Evolutionary conservation across 1,140 invertebrate species (phyloP), one percentile per base, ranked within the genome.

Genomic region (Venustaconcha ellipsiformis): DNA sequence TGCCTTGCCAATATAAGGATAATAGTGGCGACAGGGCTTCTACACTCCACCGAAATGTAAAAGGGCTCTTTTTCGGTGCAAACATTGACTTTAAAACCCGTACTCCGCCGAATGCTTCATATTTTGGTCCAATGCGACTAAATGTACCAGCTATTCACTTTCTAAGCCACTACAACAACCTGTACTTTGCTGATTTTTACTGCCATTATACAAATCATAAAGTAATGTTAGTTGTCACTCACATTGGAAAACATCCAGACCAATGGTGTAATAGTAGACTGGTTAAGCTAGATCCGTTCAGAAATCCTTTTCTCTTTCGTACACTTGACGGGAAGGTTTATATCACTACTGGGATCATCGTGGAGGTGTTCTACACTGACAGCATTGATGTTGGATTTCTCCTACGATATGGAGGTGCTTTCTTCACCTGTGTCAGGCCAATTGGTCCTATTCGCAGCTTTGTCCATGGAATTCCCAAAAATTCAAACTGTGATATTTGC

Each of bases 121-220:
- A 67, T 55, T 81, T 77, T 74, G 80, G 80, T 2, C 12, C 67
- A 1, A 18, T 77, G 5, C 64, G 79, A 63, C 58, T 82, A 12
- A 65, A 68, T 26, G 67, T 83, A 60, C 74, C 73, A 18, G 69
- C 78, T 26, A 20, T 69, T 12, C 14, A 67, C 1, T 70, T 82
- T 58, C 65, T 82, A 12, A 65, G 80, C 23, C 13, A 57, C n/a
- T 58, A 67, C 18, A 70, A 58, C 11, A 79, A 82, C 18, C 30
- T 86, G 63, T 86, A 86, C 63, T 86, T 86, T 73, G 81, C 84
- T 14, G 83, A 86, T 71, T 86, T 80, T 60, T 84, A 82, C 76
- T 83, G 80, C 67, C 77, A 78, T 30, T 68, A 76, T 74, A 63
- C 64, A 37, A 72, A 74, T n/a, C 83, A 84, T 72, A 80, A 83